These are phyloP conservation scores for Chloroclysta siterata DNA, from an alignment of 2,888 invertebrate species.

Conservation along the genomic window DNA sequence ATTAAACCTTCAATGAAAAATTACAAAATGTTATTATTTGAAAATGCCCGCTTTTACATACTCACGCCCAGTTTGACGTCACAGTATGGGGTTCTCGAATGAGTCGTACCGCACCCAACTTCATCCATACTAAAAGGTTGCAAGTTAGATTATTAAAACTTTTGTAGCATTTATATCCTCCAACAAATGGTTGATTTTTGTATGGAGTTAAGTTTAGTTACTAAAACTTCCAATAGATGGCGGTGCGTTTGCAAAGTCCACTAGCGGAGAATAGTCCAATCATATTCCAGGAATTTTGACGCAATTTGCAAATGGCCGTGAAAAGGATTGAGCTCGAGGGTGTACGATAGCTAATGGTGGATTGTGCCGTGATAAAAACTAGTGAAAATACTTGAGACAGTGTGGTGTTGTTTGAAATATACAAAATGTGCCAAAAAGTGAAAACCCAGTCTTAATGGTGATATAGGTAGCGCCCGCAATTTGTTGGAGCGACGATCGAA, in stretches of 20 bases:
- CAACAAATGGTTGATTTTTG: conserved; percentile 47
- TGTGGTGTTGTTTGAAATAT: conserved; percentile 75
- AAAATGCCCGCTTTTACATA: conserved; percentile 60
- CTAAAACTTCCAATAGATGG: conserved; percentile 56
- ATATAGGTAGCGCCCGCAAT: conserved; percentile 75
- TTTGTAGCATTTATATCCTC: conserved; percentile 32
- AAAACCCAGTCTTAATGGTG: conserved; percentile 82
- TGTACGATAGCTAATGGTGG: conserved; percentile 79
- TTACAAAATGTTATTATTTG: background rate
- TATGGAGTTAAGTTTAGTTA: conserved; percentile 51
- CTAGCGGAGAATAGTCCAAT: conserved; percentile 79
- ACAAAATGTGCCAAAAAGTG: conserved; percentile 85
- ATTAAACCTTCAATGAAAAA: no score
- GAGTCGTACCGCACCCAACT: conserved; percentile 80
- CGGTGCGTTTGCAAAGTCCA: conserved; percentile 59
- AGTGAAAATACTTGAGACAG: conserved; percentile 71
- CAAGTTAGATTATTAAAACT: conserved; percentile 44
- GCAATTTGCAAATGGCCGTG: conserved; percentile 86
- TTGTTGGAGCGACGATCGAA: conserved; percentile 78
- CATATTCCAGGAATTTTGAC: conserved; percentile 79
- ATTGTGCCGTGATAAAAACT: conserved; percentile 76
- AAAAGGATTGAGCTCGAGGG: conserved; percentile 81
- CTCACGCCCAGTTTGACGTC: conserved; percentile 86
- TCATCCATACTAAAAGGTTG: conserved; percentile 50
- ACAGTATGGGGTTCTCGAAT: conserved; percentile 78